Conservation (phyloP, 2,113 vertebrate genomes). For the Calyptomena viridis region DNA sequence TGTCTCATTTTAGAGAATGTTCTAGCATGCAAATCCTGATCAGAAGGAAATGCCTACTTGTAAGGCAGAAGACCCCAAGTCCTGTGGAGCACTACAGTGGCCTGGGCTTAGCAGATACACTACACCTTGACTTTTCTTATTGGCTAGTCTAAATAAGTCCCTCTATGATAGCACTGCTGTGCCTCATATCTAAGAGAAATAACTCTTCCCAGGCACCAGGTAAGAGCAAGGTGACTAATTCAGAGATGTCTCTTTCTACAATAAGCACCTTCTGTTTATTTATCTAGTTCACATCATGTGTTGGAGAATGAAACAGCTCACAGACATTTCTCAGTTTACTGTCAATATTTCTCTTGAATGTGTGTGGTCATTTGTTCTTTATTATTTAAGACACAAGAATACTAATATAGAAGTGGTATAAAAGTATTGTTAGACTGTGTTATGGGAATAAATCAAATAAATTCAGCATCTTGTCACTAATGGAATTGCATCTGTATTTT, state of each 20-base stretch:
- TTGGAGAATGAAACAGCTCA: background rate
- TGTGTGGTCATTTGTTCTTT: background rate
- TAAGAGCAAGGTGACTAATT: background rate
- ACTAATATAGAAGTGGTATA: background rate
- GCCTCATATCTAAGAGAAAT: background rate
- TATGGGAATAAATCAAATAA: constrained; percentile 25
- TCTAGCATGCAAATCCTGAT: background rate
- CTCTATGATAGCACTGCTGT: rapidly evolving
- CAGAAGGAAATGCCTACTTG: background rate
- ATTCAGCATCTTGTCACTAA: constrained; percentile 6
- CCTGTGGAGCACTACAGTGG: background rate
- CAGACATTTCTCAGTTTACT: background rate
- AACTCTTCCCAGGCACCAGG: background rate
- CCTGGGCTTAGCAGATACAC: background rate
- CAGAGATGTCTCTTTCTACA: background rate
- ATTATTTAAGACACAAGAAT: background rate
- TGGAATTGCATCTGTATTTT: constrained; percentile 6
- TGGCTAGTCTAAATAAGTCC: background rate
- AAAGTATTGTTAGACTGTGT: background rate
- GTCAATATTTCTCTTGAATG: background rate
- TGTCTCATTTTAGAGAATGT: background rate
- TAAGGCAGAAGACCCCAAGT: background rate
- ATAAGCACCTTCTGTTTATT: constrained; percentile 5
- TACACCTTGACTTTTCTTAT: background rate
- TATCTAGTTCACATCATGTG: background rate